phyloP scores from a whole-genome alignment of 2,113 vertebrate genomes.

The Phalacrocorax pelagicus region DNA sequence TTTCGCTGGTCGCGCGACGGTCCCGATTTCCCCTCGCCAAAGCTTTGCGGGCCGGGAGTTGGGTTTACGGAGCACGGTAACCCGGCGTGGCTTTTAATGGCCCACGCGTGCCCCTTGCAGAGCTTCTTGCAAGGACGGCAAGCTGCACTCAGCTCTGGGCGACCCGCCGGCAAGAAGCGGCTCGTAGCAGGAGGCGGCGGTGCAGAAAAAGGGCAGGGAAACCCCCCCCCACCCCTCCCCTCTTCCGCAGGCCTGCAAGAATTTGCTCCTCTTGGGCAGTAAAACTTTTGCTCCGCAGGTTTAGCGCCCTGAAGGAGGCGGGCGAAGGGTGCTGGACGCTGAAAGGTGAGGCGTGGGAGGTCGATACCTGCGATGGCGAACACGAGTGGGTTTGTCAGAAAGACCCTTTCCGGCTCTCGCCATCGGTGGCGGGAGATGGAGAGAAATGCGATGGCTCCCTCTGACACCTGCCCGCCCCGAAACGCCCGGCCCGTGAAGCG shows the following conservation, averaged over 20 bases:
- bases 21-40: not conserved
- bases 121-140: not conserved
- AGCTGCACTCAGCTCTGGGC: not conserved
- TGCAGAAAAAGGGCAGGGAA: not conserved
- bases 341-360: not conserved
- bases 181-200: rapidly evolving
- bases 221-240: not conserved
- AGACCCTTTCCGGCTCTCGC: not conserved
- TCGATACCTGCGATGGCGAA: not conserved
- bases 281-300: not conserved
- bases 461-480: not conserved
- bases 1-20: not conserved
- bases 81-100: not conserved
- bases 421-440: not conserved
- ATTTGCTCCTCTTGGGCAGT: not conserved
- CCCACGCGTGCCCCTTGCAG: not conserved
- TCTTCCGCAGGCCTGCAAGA: not conserved
- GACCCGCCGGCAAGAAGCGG: not conserved
- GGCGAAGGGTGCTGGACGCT: not conserved
- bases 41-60: not conserved
- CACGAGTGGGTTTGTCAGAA: not conserved
- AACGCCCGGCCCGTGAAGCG: not conserved
- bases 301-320: not conserved
- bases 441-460: rapidly evolving
- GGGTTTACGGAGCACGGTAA: not conserved